Evolutionary conservation across 2,888 invertebrate species (phyloP), one percentile per base, ranked within the genome.

Genomic region (Rambutsinella grinnellia): DNA sequence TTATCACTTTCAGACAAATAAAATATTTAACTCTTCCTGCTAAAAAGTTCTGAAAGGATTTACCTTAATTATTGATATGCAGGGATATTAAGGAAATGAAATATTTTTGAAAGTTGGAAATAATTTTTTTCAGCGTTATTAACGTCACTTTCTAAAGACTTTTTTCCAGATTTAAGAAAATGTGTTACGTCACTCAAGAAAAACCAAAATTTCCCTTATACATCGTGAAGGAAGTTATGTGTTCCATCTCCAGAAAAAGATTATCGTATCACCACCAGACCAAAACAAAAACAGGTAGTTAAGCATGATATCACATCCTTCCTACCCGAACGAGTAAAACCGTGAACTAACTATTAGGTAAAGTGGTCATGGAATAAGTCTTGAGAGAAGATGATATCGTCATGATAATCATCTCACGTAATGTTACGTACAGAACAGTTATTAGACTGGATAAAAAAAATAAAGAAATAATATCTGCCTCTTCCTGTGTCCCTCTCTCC

Each of bases 391-490:
- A 51, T 51, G 24, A 53, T 47, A 51, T 54, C 3, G 27, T 49
- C 19, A 61, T 36, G 56, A 66, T 26, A 28, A 46, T 51, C 62
- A 65, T 69, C 54, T 54, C 26, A 36, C 53, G 53, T 70, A 65
- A 67, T 56, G n/a, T 13, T 36, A 36, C 36, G 36, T 36, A 62
- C 36, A 75, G 53, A 75, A 77, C 76, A 76, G 70, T 76, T 66
- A 66, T 70, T 65, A 68, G 61, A 54, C 66, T 70, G 54, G 56
- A 62, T 67, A 57, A 62, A 28, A 36, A 13, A 5, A 36, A 13
- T 5, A 36, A 74, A 54, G 74, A 74, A 74, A 74, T 66, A 66
- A 66, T 72, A 66, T 74, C 74, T 67, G 27, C 74, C 61, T 74
- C 67, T 74, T 66, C 74, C 74, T 74, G 66, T 67, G 57, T 23